phyloP scores from a whole-genome alignment of 2,797 vertebrate species.

The Melanogrammus aeglefinus region DNA sequence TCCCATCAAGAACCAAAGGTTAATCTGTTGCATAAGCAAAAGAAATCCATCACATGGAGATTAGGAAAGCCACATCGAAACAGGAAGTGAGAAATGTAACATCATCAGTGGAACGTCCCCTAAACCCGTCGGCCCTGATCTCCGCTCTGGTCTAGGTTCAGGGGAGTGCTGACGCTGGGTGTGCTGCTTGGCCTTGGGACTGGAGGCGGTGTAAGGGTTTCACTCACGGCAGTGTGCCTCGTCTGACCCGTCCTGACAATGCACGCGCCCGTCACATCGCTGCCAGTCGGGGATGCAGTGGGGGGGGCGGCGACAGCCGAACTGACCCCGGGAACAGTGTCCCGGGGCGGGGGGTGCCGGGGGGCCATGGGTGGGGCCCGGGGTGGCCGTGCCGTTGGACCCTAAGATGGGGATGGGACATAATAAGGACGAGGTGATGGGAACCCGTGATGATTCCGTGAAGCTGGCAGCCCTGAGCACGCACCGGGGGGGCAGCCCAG shows the following conservation, averaged over 20 bases:
- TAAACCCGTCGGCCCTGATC: no score
- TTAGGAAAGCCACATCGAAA: no score
- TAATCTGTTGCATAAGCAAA: no score
- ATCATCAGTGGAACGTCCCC: no score
- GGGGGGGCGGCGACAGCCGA: slow-evolving; percentile 79
- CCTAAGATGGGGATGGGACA: slow-evolving; percentile 20
- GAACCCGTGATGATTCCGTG: not conserved
- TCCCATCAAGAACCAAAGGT: no score
- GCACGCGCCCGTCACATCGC: slow-evolving; percentile 81
- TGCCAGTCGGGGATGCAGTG: slow-evolving; percentile 92
- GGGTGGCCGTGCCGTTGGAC: slow-evolving; percentile 52
- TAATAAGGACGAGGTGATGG: not conserved
- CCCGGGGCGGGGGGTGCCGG: slow-evolving; percentile 49
- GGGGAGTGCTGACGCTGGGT: no score
- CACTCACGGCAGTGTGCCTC: slow-evolving; percentile 90
- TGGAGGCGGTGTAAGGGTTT: no score
- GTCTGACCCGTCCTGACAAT: slow-evolving; percentile 87
- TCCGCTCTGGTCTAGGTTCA: no score
- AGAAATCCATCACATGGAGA: no score
- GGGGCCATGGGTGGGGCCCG: slow-evolving; percentile 45
- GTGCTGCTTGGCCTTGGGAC: no score
- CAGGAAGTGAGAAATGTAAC: no score
- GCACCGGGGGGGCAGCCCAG: slow-evolving; percentile 89
- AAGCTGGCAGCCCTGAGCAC: not conserved
- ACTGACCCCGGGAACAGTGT: slow-evolving; percentile 81